phyloP scores from a whole-genome alignment of 64 coral and sea anemone species.

The Pachyseris speciosa region DNA sequence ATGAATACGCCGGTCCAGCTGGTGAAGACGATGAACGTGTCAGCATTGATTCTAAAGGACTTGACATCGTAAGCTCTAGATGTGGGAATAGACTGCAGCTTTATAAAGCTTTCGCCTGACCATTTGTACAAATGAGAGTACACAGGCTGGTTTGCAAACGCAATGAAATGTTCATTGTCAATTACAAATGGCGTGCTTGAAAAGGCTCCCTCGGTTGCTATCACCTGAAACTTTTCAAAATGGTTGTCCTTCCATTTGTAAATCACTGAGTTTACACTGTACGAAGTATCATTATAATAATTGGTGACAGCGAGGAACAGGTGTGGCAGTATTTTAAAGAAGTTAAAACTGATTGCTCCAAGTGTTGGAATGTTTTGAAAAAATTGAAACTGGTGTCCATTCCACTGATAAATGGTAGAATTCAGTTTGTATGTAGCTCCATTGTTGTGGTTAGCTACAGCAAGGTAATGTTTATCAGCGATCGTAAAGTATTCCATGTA shows the following conservation, averaged over 20 bases:
- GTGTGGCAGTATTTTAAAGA: neutral
- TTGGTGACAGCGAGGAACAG: slow-evolving; percentile 19
- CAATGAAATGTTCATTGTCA: neutral
- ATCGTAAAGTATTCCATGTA: neutral
- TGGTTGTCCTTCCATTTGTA: neutral
- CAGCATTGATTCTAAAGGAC: slow-evolving; percentile 40
- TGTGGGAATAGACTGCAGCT: slow-evolving; percentile 12
- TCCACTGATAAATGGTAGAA: neutral
- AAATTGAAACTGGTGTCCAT: neutral
- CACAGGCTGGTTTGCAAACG: neutral
- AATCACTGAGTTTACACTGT: neutral
- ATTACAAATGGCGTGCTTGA: neutral
- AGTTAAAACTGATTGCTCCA: neutral
- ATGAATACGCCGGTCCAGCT: neutral
- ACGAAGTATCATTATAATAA: too few relatives aligned
- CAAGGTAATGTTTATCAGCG: neutral
- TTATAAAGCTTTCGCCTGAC: too few relatives aligned
- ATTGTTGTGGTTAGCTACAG: neutral
- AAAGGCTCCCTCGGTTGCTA: neutral
- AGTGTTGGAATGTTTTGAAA: slow-evolving; percentile 33
- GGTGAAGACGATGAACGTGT: slow-evolving; percentile 32
- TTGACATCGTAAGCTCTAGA: slow-evolving; percentile 12
- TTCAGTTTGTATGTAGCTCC: neutral
- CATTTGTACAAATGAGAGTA: neutral
- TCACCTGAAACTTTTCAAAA: neutral